Base-by-base conservation (phyloP, 2,797 vertebrate genomes). In the Xenentodon cancila region DNA sequence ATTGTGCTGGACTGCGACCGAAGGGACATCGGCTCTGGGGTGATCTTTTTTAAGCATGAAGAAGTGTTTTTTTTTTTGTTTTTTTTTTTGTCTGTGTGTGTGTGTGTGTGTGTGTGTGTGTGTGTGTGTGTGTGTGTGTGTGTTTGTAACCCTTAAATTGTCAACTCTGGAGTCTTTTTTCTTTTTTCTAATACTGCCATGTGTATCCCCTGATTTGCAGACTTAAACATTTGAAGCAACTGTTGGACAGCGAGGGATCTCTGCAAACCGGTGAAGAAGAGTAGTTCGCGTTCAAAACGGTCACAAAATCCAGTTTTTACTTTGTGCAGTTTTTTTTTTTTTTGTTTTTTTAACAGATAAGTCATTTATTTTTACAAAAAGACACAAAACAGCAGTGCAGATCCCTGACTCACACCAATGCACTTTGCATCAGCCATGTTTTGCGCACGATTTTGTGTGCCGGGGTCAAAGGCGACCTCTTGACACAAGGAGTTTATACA, bases 21-120 rank as follows among this genome's bases (percentile, higher is more conserved):
- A 92, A 84, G 90, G 89, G 91, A 91, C 86, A 85, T 87, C 69
- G 73, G 78, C 78, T 87, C 79, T 52, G 78, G 68, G 82, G 73
- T 91, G 87, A 89, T 90, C 78, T 88, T 86, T 88, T 89, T 89
- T 88, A 80, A 85, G 89, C 88, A 87, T 88, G 84, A 95, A 95
- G 92, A 90, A 89, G 84, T 82, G 82, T 90, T 92, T 91, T 93
- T 91, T 58, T 57, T n/a, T 59, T n/a, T n/a, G n/a, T n/a, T n/a
- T n/a, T n/a, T n/a, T n/a, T n/a, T n/a, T n/a, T n/a, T n/a, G 17
- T 75, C 57, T 60, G 45, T 57, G 3, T 42, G 17, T 34, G 32
- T 22, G 42, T 15, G 22, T 37, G 32, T 12, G n/a, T 56, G 16
- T 60, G 17, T 75, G 59, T 60, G 45, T 57, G 3, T 42, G 17